Evolutionary conservation across 2,888 invertebrate species (phyloP), one percentile per base, ranked within the genome.

Genomic region (Dolichomitus sp.): DNA sequence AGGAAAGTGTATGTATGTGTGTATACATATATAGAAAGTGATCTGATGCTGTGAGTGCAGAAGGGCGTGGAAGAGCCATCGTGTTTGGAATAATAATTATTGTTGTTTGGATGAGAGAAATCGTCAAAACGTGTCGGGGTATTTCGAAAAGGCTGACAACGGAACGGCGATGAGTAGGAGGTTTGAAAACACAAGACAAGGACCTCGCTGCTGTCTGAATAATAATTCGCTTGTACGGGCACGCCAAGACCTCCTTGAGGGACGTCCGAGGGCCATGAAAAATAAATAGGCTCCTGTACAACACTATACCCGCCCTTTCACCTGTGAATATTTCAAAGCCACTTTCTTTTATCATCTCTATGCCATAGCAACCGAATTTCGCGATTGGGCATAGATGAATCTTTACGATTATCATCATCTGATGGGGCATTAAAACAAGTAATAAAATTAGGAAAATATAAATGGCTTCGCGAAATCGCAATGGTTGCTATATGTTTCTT

Each of bases 31-130:
- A 65, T 50, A 66, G 40, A 50, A 27, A 52, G 17, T 27, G 37
- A 17, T 65, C 27, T 75, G 54, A 33, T 19, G 23, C 40, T 72
- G 27, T 50, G 57, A 40, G 27, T 65, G 69, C 61, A 70, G n/a
- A 45, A 40, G 42, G 54, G 65, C 40, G 80, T 37, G 63, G 80
- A 74, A 82, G 80, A 66, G 72, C 40, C 68, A 54, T 84, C 90
- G 88, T 89, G 90, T 83, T 84, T 75, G 72, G 91, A 91, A 91
- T 90, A 90, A 89, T 89, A 90, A 91, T 91, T 85, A 88, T 86
- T 85, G 80, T 86, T 87, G 88, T 88, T 85, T 82, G 70, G 65
- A 75, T 59, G 72, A 83, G 86, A 84, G 86, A 88, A 88, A 87
- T 87, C 86, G 85, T 84, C 70, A 72, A 81, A 85, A 83, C 88